Base-by-base conservation (phyloP, 2,797 vertebrate species). In the Octomys mimax region DNA sequence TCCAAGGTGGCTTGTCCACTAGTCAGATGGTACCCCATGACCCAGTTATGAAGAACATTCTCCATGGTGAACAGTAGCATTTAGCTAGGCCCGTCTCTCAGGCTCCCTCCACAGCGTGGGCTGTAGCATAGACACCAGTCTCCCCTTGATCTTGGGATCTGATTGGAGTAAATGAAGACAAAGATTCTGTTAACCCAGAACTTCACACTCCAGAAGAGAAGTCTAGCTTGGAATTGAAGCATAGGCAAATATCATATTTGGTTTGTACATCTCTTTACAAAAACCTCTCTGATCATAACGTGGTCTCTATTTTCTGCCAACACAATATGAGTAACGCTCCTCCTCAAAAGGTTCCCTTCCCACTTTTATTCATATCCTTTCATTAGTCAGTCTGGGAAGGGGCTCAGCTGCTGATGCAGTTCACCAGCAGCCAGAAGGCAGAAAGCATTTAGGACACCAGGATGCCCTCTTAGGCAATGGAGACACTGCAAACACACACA, bases 251-350 rank as follows among this genome's bases (percentile, higher is more conserved):
- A 89, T 73, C 57, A 39, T 21, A n/a, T 92, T 66, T 88, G 75
- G 39, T 70, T 66, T 59, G 75, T 18, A 83, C 8, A 39, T 31
- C 59, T 49, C 42, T 78, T 91, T 82, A 93, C 9, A 71, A 75
- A 59, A 94, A 49, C 49, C 78, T 59, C 85, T 96, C 36, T 82
- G 92, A 31, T 92, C 61, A 85, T 73, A 85, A 61, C 79, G 59
- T 71, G 54, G 61, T 90, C 70, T 93, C 88, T 89, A 31, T 52
- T 96, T 82, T 75, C 92, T 96, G 87, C 70, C 68, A 71, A 87
- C 31, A 71, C n/a, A 59, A 94, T 46, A 59, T 82, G 54, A 95
- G n/a, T 49, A 95, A 92, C 22, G 42, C 59, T 92, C 28, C 64
- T 92, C 28, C 49, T 73, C 6, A 0, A 49, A 94, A 71, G 31